phyloP scores from a whole-genome alignment of 2,888 invertebrate species.

The Seira musarum region DNA sequence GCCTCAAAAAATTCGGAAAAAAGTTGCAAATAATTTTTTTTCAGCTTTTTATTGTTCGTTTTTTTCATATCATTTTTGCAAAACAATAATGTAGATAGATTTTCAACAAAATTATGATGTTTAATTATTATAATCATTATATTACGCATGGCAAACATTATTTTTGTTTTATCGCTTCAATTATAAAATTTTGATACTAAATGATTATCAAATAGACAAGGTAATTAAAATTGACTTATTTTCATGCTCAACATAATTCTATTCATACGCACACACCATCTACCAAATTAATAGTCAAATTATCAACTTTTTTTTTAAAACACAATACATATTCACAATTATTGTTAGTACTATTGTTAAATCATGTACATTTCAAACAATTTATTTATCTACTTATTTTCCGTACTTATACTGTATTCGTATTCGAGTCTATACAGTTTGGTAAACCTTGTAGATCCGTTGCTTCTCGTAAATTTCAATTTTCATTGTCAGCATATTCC shows the following conservation, averaged over 20 bases:
- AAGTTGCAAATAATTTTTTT: too few species aligned
- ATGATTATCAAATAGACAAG: too few species aligned
- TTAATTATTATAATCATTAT: too few species aligned
- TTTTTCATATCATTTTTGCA: background rate
- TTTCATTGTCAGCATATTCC: background rate
- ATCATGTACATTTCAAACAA: background rate
- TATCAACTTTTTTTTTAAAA: too few species aligned
- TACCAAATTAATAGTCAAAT: background rate
- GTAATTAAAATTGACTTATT: background rate
- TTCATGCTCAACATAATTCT: background rate
- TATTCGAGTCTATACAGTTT: background rate
- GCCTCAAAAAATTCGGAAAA: too few species aligned
- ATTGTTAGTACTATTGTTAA: too few species aligned
- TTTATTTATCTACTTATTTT: background rate
- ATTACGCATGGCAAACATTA: too few species aligned
- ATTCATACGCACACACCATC: background rate
- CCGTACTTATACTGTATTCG: background rate
- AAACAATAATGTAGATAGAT: too few species aligned
- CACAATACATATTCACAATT: too few species aligned
- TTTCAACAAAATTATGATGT: too few species aligned
- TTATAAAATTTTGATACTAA: too few species aligned
- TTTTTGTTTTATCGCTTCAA: too few species aligned
- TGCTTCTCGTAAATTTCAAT: background rate
- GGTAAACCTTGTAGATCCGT: background rate
- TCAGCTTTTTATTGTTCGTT: background rate